Base-by-base conservation (phyloP, 2,888 invertebrate species). In the Melanostoma mellinum region DNA sequence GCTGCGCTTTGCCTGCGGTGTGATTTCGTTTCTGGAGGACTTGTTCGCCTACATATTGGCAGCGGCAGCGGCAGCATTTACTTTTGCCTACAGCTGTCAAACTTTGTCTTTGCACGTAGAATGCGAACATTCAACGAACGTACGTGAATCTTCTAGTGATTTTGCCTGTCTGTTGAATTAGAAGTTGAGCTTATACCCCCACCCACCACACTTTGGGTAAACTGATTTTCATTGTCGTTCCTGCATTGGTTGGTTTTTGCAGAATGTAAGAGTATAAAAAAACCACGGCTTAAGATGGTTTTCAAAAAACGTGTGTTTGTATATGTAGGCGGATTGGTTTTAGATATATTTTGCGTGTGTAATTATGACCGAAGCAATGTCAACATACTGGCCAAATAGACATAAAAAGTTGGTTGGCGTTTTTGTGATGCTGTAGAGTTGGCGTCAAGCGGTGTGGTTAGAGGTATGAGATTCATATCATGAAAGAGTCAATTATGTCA, bases 21-120 rank as follows among this genome's bases (percentile, higher is more conserved):
- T 20, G 20, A 55, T 53, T 2, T 9, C 42, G 50, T 65, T 76
- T 50, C 60, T 72, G 35, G 67, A 60, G 36, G 72, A 82, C 81
- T 73, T 63, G 81, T 82, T 82, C 81, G 81, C 81, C 81, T 82
- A 82, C 81, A 76, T 76, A 68, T 60, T 69, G 55, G 32, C 68
- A 60, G 68, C 55, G 48, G 72, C 56, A 56, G 56, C 36, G 48
- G 72, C 56, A 56, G 56, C 36, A 36, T 63, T 77, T 77, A 33
- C 40, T 52, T 46, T 53, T 71, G 35, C 71, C 35, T 58, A 65
- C 67, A 75, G 71, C 65, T 81, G 81, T 72, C 67, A 72, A 60
- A 72, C 35, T n/a, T 58, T 60, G 65, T 75, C 63, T 71, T 50
- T 40, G 42, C 53, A 33, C 42, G 38, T 50, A 69, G 4, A 68